Base-by-base conservation (phyloP, 2,888 invertebrate species). In the Cosmopolites sordidus region DNA sequence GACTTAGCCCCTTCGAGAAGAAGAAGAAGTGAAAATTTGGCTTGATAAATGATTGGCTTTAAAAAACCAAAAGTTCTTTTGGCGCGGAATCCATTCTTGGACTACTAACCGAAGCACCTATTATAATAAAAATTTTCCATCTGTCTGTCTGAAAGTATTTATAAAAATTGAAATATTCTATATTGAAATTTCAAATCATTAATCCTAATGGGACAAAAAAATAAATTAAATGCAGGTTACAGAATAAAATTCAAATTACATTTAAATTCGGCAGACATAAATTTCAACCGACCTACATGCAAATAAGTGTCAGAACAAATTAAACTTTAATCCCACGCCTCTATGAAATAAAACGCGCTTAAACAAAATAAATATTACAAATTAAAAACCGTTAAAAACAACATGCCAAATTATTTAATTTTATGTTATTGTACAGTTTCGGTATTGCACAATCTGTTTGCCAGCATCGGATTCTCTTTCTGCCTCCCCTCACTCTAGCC, bases 311-410 rank as follows among this genome's bases (percentile, higher is more conserved):
- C 39, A 39, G 16, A 22, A 40, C 40, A 47, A 47, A 47, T 47
- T 47, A 47, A 47, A 47, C 11, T 47, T 47, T 29, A 27, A 39
- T 37, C 27, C 40, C 14, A 27, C 27, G 9, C n/a, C 14, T 39
- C 40, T 12, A 15, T 29, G 16, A 33, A 39, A 47, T 47, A 39
- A 39, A 27, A 40, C 39, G 29, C 38, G 27, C 39, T 16, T 27
- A 39, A 47, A 29, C 39, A 39, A 47, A 27, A 40, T 47, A 47
- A 47, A 47, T 47, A 47, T 47, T 47, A 47, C 29, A 40, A 27
- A 47, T 46, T 39, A 22, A 38, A 46, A 46, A 15, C 38, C 37
- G 45, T 38, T 46, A 11, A 39, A 46, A 46, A 22, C 39, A 39
- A 38, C 39, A 47, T 12, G 40, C 27, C 39, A 8, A 39, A 47